Evolutionary conservation across 2,888 invertebrate genomes (phyloP).

Genomic region (Agapostemon virescens): DNA sequence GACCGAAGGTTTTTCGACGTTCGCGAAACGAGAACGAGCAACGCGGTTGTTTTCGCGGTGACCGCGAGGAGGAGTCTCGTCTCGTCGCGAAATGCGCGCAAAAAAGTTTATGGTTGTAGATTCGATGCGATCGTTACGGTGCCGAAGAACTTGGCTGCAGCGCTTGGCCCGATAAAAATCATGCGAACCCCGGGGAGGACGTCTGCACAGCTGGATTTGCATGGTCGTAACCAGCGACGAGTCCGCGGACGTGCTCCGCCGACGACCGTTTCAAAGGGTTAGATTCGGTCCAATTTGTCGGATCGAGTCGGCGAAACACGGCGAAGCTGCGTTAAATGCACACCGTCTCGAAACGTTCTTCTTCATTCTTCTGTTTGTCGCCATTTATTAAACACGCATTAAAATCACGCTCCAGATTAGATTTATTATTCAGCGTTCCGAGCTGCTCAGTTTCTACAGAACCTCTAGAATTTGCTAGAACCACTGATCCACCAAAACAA

Average conservation of each 20-base stretch:
- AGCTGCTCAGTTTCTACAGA: too few relatives aligned
- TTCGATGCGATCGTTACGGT: slow-evolving; percentile 2
- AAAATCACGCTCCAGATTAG: too few relatives aligned
- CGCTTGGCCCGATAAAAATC: slow-evolving; percentile 46
- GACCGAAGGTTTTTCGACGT: slow-evolving; percentile 1
- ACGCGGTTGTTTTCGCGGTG: not conserved
- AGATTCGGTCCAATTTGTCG: not conserved
- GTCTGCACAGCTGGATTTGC: slow-evolving; percentile 56
- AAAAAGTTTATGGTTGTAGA: not conserved
- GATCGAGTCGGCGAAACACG: too few relatives aligned
- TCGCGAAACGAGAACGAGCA: not conserved
- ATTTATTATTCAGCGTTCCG: too few relatives aligned
- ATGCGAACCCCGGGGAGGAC: slow-evolving; percentile 26
- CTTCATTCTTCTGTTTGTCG: too few relatives aligned
- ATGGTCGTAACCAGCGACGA: slow-evolving; percentile 19
- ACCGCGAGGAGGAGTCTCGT: not conserved
- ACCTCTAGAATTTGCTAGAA: too few relatives aligned
- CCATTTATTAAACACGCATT: too few relatives aligned
- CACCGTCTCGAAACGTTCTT: too few relatives aligned
- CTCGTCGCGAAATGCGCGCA: not conserved
- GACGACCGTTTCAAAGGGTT: not conserved
- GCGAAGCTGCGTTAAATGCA: too few relatives aligned
- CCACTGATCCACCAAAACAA: too few relatives aligned
- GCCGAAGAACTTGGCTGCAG: slow-evolving; percentile 9
- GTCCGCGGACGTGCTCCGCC: not conserved